These are phyloP conservation scores for Falco naumanni DNA, from an alignment of 2,797 vertebrate species.

Conservation along the genomic window DNA sequence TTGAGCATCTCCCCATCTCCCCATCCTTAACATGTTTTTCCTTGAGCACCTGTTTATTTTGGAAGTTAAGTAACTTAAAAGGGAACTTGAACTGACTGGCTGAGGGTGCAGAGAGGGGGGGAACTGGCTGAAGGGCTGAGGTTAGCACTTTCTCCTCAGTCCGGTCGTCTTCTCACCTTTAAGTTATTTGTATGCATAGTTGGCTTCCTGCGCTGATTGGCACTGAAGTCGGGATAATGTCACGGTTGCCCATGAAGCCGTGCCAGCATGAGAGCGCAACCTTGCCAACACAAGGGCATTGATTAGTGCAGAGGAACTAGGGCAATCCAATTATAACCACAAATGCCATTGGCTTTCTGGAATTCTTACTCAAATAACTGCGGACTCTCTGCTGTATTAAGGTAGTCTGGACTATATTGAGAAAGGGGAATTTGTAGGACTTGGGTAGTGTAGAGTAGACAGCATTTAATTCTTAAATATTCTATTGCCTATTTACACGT, in stretches of 20 bases:
- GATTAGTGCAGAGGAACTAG: constrained; percentile 69
- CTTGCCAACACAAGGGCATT: constrained; percentile 59
- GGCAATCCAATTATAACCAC: constrained; percentile 69
- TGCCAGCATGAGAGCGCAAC: constrained; percentile 60
- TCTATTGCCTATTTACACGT: not conserved
- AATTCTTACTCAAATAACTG: constrained; percentile 58
- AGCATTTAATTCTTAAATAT: not conserved
- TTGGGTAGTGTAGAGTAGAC: not conserved
- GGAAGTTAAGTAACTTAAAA: not conserved
- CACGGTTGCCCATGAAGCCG: not conserved
- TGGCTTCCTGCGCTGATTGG: constrained; percentile 18
- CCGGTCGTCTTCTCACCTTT: constrained; percentile 49
- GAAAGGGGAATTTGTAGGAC: not conserved
- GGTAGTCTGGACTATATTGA: constrained; percentile 28
- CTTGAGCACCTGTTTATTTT: not conserved
- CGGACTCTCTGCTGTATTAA: constrained; percentile 33
- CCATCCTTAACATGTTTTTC: not conserved
- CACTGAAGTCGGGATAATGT: constrained; percentile 36
- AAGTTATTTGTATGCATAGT: constrained; percentile 45
- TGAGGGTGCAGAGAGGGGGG: not conserved
- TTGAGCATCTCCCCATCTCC: not conserved
- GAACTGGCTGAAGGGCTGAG: not conserved
- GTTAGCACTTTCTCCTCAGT: not conserved
- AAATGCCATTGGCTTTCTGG: constrained; percentile 48
- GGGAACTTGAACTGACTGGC: not conserved